Conservation (phyloP, 2,888 invertebrate genomes). For the Tortrix viridana region DNA sequence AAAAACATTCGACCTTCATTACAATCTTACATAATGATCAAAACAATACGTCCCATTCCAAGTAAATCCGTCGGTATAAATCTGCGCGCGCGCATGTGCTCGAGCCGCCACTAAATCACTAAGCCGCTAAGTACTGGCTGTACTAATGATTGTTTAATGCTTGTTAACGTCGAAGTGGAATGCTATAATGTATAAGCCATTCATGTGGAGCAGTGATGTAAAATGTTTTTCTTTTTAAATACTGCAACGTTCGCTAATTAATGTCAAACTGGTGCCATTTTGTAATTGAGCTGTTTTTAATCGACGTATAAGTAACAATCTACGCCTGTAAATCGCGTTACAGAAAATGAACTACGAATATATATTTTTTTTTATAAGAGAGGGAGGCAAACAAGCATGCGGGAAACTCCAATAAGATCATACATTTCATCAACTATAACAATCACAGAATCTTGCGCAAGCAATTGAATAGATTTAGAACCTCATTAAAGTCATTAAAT, state of each 20-base stretch:
- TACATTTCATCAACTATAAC: not conserved
- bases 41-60: constrained; percentile 10
- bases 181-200: constrained; percentile 4
- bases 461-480: not conserved
- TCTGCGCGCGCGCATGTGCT: constrained; percentile 1
- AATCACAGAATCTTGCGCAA: not conserved
- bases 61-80: constrained; percentile 1
- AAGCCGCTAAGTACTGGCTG: constrained; percentile 3
- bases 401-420: no score
- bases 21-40: not conserved
- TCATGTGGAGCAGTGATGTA: not conserved
- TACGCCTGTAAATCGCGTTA: no score
- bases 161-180: constrained; percentile 9
- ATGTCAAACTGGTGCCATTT: no score
- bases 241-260: no score
- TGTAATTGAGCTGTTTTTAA: no score
- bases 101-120: not conserved
- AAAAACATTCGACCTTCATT: not conserved
- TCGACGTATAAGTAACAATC: no score
- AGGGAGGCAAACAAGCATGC: no score
- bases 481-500: not conserved
- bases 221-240: no score
- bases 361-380: no score
- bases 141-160: constrained; percentile 10
- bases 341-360: no score